These are phyloP conservation scores for Globodera ellingtonae DNA, from an alignment of 1,140 invertebrate genomes.

Conservation along the genomic window DNA sequence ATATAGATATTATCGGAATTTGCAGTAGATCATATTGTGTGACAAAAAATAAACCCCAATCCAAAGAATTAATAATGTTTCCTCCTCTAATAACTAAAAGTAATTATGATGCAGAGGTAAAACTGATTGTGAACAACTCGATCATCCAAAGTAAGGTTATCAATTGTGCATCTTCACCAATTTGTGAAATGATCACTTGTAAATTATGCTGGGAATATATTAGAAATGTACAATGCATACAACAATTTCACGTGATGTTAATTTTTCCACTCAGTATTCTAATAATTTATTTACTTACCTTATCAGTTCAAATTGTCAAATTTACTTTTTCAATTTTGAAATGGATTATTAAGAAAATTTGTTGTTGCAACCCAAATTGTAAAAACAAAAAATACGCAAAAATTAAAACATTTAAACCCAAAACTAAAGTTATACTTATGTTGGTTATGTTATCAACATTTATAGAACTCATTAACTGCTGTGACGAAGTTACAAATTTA, in stretches of 20 bases:
- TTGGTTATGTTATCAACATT: background rate
- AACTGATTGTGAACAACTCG: background rate
- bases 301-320: background rate
- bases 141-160: background rate
- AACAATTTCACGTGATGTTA: background rate
- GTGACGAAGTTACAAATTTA: background rate
- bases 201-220: background rate
- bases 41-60: background rate
- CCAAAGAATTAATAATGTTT: background rate
- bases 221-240: background rate
- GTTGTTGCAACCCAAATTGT: background rate
- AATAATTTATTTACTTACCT: background rate
- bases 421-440: background rate
- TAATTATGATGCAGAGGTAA: background rate
- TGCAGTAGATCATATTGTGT: background rate
- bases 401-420: background rate
- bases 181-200: slow-evolving; percentile 2
- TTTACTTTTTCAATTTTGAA: background rate
- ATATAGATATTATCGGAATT: background rate
- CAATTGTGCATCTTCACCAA: background rate
- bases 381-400: background rate
- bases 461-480: background rate
- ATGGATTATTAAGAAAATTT: background rate
- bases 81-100: background rate
- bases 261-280: background rate